phyloP scores from a whole-genome alignment of 2,888 invertebrate species.

The Drosophila antonietae region DNA sequence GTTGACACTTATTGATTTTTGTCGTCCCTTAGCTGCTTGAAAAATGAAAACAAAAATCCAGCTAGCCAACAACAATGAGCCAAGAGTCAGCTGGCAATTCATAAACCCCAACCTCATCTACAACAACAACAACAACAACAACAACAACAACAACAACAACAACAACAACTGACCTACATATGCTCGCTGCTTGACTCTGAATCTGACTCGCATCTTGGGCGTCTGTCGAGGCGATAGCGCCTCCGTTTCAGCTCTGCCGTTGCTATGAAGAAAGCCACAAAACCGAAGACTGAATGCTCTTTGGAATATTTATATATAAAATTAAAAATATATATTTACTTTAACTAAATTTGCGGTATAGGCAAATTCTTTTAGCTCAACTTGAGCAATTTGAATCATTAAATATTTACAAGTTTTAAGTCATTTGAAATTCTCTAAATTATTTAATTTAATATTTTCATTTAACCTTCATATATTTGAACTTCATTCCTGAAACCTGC shows the following conservation, averaged over 20 bases:
- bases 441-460: neutral
- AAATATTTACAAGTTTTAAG: too few relatives aligned
- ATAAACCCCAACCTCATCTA: slow-evolving; percentile 51
- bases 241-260: slow-evolving; percentile 39
- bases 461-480: neutral
- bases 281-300: slow-evolving; percentile 34
- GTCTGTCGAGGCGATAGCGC: slow-evolving; percentile 44
- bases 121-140: slow-evolving; percentile 20
- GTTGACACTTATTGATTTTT: slow-evolving; percentile 76
- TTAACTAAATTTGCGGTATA: neutral
- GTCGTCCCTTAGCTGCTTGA: slow-evolving; percentile 31
- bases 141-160: slow-evolving; percentile 23
- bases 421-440: too few relatives aligned
- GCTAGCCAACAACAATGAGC: slow-evolving; percentile 38
- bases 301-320: neutral
- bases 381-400: neutral
- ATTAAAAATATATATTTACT: neutral
- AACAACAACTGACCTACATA: slow-evolving; percentile 71
- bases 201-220: slow-evolving; percentile 53
- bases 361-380: neutral
- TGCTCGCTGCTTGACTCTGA: slow-evolving; percentile 65
- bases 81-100: slow-evolving; percentile 73
- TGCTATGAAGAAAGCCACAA: slow-evolving; percentile 17
- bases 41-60: slow-evolving; percentile 73
- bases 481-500: neutral